Percentiles rank a stretch among this genome's conserved stretches.
phyloP scores from a whole-genome alignment of 2,113 vertebrate genomes.

The Phalacrocorax brasilianus region DNA sequence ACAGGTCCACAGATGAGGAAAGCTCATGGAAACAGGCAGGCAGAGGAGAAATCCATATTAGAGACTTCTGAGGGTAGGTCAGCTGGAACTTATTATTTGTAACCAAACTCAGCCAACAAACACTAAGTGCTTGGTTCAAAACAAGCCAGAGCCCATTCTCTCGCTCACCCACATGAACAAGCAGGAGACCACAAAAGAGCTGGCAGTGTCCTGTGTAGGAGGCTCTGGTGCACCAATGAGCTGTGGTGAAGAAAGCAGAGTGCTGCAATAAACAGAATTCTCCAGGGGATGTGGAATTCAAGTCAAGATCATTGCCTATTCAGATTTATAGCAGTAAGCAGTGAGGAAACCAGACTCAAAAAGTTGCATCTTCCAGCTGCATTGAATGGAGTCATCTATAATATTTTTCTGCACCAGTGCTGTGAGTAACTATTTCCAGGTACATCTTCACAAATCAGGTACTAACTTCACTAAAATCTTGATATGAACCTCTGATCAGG shows the following conservation, averaged over 20 bases:
- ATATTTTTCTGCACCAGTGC: background rate
- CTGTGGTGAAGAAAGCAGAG: background rate
- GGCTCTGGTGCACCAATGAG: background rate
- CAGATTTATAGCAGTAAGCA: background rate
- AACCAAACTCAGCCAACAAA: background rate
- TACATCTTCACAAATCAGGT: background rate
- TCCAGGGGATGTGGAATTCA: background rate
- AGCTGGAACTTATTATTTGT: background rate
- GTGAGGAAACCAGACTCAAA: background rate
- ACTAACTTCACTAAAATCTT: background rate
- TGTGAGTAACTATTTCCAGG: background rate
- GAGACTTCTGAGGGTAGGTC: background rate
- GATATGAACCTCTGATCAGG: background rate
- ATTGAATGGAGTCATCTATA: background rate
- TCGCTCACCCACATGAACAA: background rate
- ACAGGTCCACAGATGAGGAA: background rate
- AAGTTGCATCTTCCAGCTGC: background rate
- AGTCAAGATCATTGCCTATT: background rate
- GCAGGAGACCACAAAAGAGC: background rate
- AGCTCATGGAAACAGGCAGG: background rate
- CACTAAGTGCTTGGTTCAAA: background rate
- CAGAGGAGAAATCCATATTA: background rate
- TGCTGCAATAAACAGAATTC: background rate
- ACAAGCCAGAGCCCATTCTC: background rate
- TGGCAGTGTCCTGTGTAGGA: background rate